Evolutionary conservation across 2,888 invertebrate species (phyloP).

Genomic region (Hyposoter didymator): DNA sequence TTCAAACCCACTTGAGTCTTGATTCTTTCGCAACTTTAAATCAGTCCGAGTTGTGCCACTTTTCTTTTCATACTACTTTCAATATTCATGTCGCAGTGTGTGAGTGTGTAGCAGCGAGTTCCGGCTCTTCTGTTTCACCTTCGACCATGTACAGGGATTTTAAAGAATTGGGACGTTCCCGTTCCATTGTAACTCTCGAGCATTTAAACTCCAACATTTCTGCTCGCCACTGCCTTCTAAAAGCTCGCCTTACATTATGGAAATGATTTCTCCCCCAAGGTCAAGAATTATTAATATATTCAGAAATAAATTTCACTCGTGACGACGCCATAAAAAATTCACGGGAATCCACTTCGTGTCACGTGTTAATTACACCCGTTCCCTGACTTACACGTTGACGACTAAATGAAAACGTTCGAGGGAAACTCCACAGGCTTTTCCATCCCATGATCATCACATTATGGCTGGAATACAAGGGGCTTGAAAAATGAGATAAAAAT

Average conservation of each 20-base stretch:
- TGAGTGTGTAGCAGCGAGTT: background rate
- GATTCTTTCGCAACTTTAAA: background rate
- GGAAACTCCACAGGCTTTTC: background rate
- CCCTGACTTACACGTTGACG: background rate
- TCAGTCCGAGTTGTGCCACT: background rate
- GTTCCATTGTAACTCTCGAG: constrained; percentile 27
- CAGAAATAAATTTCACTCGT: background rate
- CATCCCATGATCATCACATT: background rate
- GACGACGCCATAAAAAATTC: background rate
- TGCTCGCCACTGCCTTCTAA: background rate
- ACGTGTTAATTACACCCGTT: background rate
- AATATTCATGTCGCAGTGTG: background rate
- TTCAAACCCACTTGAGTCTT: constrained; percentile 44
- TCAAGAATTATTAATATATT: background rate
- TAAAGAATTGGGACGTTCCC: constrained; percentile 26
- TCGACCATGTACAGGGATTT: constrained; percentile 39
- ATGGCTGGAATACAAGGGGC: background rate
- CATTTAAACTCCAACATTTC: background rate
- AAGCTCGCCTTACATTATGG: background rate
- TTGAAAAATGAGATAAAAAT: constrained; percentile 1
- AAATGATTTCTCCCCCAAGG: background rate
- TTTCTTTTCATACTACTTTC: background rate
- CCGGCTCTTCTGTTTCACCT: constrained; percentile 51
- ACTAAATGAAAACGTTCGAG: background rate
- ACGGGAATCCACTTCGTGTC: background rate